Evolutionary conservation across 2,888 invertebrate species (phyloP).

Genomic region (Lapara coniferarum): DNA sequence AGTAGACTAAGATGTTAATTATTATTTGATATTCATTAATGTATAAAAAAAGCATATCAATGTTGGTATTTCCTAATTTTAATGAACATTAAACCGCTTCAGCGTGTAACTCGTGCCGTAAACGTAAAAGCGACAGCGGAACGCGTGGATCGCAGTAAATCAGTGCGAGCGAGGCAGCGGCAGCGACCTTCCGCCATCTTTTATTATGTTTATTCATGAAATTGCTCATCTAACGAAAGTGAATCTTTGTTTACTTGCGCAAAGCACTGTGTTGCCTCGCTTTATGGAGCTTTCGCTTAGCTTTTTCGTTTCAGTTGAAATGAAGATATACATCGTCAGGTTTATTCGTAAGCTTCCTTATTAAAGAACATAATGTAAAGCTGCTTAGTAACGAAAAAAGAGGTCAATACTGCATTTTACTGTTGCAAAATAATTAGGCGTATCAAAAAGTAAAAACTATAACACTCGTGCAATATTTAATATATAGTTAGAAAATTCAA

Average conservation of each 20-base stretch:
- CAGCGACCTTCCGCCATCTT: conserved; percentile 67
- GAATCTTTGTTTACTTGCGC: conserved; percentile 71
- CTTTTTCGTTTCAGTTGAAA: conserved; percentile 10
- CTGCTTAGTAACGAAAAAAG: neutral
- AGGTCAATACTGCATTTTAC: neutral
- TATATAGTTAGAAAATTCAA: neutral
- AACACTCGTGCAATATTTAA: no score
- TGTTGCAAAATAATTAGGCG: no score
- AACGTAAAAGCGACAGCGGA: conserved; percentile 47
- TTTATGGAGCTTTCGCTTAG: conserved; percentile 13
- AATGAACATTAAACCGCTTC: conserved; percentile 29
- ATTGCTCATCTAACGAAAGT: conserved; percentile 77
- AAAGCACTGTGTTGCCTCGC: conserved; percentile 13
- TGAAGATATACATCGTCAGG: conserved; percentile 20
- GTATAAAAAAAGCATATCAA: no score
- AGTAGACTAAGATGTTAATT: no score
- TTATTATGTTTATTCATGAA: conserved; percentile 82
- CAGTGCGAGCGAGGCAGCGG: conserved; percentile 56
- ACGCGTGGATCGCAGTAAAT: conserved; percentile 63
- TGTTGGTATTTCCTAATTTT: neutral
- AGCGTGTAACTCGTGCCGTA: conserved; percentile 33
- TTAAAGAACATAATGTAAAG: neutral
- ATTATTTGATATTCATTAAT: no score
- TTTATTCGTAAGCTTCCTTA: conserved; percentile 7
- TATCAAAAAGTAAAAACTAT: neutral